Evolutionary conservation across 2,113 vertebrate genomes (phyloP).

Genomic region (Nibea coibor): DNA sequence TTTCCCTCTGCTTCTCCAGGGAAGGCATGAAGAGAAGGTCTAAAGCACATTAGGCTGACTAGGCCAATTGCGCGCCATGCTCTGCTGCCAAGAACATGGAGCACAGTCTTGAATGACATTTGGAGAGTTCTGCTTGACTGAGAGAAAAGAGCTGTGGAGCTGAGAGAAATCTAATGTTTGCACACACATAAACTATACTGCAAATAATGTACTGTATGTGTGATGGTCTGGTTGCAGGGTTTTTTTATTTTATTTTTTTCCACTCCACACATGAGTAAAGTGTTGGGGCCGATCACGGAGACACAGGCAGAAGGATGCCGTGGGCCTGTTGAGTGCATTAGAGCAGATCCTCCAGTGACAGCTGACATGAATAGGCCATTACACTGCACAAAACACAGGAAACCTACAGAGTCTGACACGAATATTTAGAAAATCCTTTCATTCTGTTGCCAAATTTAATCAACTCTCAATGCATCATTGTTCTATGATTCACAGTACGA

Average conservation of each 20-base stretch:
- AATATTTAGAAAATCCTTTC: constrained; percentile 36
- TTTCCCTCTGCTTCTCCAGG: constrained; percentile 52
- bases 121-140: constrained; percentile 51
- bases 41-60: constrained; percentile 62
- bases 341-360: constrained; percentile 35
- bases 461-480: constrained; percentile 44
- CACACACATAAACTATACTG: constrained; percentile 15
- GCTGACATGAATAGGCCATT: constrained; percentile 49
- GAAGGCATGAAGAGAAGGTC: constrained; percentile 48
- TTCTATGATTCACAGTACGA: constrained; percentile 46
- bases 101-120: constrained; percentile 60
- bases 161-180: constrained; percentile 27
- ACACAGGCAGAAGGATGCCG: constrained; percentile 17
- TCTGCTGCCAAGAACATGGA: constrained; percentile 35
- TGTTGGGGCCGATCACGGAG: constrained; percentile 8
- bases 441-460: constrained; percentile 57
- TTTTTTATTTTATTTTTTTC: constrained; percentile 16
- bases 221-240: neutral
- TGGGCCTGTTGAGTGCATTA: constrained; percentile 17
- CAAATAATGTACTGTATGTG: neutral
- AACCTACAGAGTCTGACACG: constrained; percentile 4
- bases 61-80: constrained; percentile 29
- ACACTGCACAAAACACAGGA: constrained; percentile 22
- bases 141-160: constrained; percentile 35
- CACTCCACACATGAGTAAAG: neutral